Evolutionary conservation across 2,113 vertebrate species (phyloP).

Genomic region (Oryctolagus cuniculus): mOryCun1.1 NC_091440.1:17418501-17419000

Average conservation of each 20-base stretch:
- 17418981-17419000: neutral
- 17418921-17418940: neutral
- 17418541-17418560: neutral
- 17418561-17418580: neutral
- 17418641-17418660: neutral
- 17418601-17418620: neutral
- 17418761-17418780: neutral
- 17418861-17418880: neutral
- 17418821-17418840: conserved; percentile 3
- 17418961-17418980: neutral
- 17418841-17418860: neutral
- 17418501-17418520: neutral
- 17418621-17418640: neutral
- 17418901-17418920: conserved; percentile 1
- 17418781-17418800: neutral
- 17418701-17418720: neutral
- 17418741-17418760: neutral
- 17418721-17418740: neutral
- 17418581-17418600: neutral
- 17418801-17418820: neutral
- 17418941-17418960: neutral
- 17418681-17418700: neutral
- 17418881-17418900: neutral
- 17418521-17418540: neutral
- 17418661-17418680: neutral